Base-by-base conservation (phyloP, 2,888 invertebrate species). In the Aporophyla lueneburgensis region DNA sequence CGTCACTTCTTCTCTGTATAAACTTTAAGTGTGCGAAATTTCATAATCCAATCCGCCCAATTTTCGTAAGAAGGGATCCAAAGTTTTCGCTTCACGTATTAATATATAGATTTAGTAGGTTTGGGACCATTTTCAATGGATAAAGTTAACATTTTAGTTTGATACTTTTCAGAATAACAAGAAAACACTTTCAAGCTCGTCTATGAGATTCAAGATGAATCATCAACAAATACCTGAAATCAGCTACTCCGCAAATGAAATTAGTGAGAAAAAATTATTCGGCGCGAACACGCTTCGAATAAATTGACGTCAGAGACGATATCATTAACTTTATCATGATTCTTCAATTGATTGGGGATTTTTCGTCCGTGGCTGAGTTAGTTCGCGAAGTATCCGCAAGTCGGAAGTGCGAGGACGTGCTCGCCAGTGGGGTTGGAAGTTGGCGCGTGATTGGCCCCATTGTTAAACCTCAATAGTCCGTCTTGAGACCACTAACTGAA, bases 381-480 rank as follows among this genome's bases (percentile, higher is more conserved):
- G 86, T 86, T 85, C 78, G 84, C 87, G 89, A 91, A 92, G 92
- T 92, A 90, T 89, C 89, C 89, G 89, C 86, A 91, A 93, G 91
- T 93, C 92, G 93, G 93, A 93, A 92, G 93, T 92, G 88, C 82
- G 88, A 89, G 91, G 91, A 96, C 96, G 95, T 96, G 96, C 93
- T 92, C 89, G 88, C 74, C 83, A 91, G 93, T 92, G 94, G 93
- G 92, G 93, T 92, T 89, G 90, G 90, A 93, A 94, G 92, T 95
- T 94, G 91, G 91, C 89, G 92, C 92, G 91, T 96, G 96, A 96
- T 96, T 96, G 96, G 93, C 93, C 91, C 93, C 91, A 96, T 96
- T 96, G 96, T 96, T 89, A 91, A 89, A 89, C 91, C 83, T 95
- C 94, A 95, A 95, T 94, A 94, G 93, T 91, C 94, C 92, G 92